phyloP scores from a whole-genome alignment of 2,797 vertebrate species.

The Pipistrellus pygmaeus region DNA sequence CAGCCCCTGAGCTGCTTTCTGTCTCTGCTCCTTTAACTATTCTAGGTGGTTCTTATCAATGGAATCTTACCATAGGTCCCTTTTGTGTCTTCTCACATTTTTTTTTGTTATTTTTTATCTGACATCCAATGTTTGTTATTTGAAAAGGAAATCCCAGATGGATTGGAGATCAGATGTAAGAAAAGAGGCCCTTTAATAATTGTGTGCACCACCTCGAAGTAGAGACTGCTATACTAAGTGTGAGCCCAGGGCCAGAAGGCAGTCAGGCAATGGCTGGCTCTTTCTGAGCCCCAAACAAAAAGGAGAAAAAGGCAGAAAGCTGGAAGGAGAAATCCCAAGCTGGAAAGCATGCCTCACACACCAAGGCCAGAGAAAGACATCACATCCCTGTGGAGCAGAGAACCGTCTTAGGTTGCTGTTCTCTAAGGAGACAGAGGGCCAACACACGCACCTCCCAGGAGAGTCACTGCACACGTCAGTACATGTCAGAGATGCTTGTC shows the following conservation, averaged over 20 bases:
- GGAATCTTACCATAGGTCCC: background rate
- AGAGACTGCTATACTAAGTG: background rate
- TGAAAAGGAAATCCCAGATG: background rate
- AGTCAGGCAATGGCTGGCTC: background rate
- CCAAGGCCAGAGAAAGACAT: background rate
- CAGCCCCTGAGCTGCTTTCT: background rate
- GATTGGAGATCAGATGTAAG: background rate
- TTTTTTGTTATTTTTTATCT: background rate
- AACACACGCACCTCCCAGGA: background rate
- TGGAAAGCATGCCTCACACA: too few species aligned
- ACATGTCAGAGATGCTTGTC: background rate
- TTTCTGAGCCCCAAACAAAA: background rate
- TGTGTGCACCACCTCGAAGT: background rate
- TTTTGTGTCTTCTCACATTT: background rate
- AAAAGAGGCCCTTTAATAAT: background rate
- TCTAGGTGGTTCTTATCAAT: background rate
- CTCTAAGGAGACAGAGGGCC: background rate
- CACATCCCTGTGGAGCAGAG: background rate
- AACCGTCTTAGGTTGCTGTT: background rate
- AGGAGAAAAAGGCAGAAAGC: background rate
- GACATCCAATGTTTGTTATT: background rate
- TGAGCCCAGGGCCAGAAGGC: background rate
- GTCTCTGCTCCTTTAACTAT: background rate
- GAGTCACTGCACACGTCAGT: background rate
- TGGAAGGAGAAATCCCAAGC: background rate